phyloP scores from a whole-genome alignment of 2,797 vertebrate genomes.

The Gallinago stenura region DNA sequence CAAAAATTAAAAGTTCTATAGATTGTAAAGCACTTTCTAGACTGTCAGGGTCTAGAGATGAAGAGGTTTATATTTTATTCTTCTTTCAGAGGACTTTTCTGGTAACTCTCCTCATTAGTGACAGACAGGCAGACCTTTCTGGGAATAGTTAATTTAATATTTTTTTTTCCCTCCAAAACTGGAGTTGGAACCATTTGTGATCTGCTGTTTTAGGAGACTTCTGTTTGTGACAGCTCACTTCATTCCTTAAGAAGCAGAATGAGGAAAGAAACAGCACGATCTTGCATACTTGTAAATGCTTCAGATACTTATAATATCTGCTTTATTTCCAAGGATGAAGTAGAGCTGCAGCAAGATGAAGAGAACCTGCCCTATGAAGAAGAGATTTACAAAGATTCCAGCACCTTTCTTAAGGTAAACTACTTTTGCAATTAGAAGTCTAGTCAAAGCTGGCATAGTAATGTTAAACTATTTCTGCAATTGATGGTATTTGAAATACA shows the following conservation, averaged over 20 bases:
- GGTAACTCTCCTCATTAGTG: background rate
- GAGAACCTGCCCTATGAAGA: conserved; percentile 93
- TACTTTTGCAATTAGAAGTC: background rate
- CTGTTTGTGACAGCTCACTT: background rate
- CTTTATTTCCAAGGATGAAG: conserved; percentile 86
- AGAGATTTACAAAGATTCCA: conserved; percentile 97
- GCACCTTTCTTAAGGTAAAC: conserved; percentile 95
- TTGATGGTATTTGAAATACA: background rate
- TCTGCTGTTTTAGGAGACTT: background rate
- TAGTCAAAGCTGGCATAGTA: background rate
- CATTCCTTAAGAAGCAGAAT: background rate
- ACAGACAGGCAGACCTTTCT: background rate
- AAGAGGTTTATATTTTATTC: background rate
- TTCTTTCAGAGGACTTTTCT: background rate
- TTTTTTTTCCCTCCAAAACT: background rate
- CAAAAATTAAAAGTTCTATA: background rate
- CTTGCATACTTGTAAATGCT: background rate
- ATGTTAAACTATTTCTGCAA: background rate
- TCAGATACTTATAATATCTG: background rate
- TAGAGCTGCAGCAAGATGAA: conserved; percentile 90
- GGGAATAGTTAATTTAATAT: background rate
- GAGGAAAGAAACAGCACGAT: background rate
- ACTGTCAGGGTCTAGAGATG: background rate
- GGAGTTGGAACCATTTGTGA: background rate
- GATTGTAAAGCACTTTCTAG: background rate